Evolutionary conservation across 2,113 vertebrate species (phyloP).

Genomic region (Chaenocephalus aceratus): DNA sequence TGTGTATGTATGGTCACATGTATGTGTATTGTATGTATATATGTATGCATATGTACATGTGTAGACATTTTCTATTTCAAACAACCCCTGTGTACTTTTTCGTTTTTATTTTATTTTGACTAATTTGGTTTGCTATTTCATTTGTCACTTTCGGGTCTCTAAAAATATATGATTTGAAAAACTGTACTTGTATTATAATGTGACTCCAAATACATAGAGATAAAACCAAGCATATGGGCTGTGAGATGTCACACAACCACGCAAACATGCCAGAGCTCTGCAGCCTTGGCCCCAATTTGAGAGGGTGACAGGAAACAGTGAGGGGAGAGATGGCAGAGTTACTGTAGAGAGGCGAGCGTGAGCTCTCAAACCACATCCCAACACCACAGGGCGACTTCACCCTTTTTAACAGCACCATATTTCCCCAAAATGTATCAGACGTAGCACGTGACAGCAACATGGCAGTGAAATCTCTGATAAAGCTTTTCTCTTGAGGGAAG

Average conservation of each 20-base stretch:
- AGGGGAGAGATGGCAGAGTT: conserved; percentile 40
- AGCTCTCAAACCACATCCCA: conserved; percentile 72
- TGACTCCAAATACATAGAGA: background rate
- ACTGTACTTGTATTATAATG: no score
- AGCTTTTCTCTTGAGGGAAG: conserved; percentile 34
- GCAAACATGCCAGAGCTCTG: conserved; percentile 18
- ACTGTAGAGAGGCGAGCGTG: conserved; percentile 55
- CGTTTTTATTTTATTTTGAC: no score
- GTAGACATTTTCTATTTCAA: no score
- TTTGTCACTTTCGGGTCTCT: no score
- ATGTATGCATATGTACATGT: no score
- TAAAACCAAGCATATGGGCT: conserved; percentile 16
- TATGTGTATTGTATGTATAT: no score
- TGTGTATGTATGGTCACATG: no score
- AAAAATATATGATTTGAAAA: no score
- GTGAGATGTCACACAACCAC: conserved; percentile 47
- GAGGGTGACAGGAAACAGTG: conserved; percentile 47
- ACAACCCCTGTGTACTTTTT: no score
- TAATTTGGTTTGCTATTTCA: no score
- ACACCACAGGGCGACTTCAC: conserved; percentile 74
- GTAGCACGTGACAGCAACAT: conserved; percentile 55
- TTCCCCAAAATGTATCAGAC: conserved; percentile 71
- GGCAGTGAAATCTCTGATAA: conserved; percentile 66
- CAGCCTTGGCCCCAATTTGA: conserved; percentile 35
- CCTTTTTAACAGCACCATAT: conserved; percentile 73